phyloP scores from a whole-genome alignment of 2,888 invertebrate genomes.

The Dromius quadrimaculatus region DNA sequence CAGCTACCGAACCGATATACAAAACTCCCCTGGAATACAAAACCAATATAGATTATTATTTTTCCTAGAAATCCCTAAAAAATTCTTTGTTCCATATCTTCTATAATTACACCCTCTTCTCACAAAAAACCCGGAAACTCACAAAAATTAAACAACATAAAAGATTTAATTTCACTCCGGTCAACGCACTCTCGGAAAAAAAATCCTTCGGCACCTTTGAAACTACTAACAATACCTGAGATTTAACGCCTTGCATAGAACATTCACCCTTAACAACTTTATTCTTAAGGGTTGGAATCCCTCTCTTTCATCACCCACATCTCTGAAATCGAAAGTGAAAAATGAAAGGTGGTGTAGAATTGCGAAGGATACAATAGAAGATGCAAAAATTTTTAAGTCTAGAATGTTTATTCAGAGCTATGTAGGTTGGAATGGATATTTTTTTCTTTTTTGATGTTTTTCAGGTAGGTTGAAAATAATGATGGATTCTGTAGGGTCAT shows the following conservation, averaged over 20 bases:
- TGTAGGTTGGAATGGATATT: slow-evolving; percentile 23
- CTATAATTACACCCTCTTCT: slow-evolving; percentile 20
- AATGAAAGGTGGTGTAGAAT: slow-evolving; percentile 19
- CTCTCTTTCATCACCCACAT: neutral
- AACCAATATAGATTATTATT: slow-evolving; percentile 24
- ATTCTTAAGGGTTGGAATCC: neutral
- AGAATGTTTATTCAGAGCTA: slow-evolving; percentile 23
- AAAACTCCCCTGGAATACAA: neutral
- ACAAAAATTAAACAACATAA: slow-evolving; percentile 13
- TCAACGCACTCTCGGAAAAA: slow-evolving; percentile 9
- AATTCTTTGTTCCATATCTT: slow-evolving; percentile 7
- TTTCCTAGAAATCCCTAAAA: neutral
- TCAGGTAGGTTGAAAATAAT: slow-evolving; percentile 18
- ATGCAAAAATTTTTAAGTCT: slow-evolving; percentile 30
- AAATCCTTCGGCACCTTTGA: slow-evolving; percentile 10
- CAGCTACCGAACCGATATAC: slow-evolving; percentile 1
- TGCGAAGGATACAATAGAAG: slow-evolving; percentile 13
- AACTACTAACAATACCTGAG: slow-evolving; percentile 17
- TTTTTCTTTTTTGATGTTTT: slow-evolving; percentile 5
- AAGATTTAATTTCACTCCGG: slow-evolving; percentile 28
- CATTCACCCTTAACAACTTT: neutral
- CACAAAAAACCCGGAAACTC: slow-evolving; percentile 15
- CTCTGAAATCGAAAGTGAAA: slow-evolving; percentile 26
- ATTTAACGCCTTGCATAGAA: neutral
- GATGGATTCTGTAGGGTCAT: neutral